Conservation (phyloP, 2,888 invertebrate genomes). For the Drosophila helvetica region DNA sequence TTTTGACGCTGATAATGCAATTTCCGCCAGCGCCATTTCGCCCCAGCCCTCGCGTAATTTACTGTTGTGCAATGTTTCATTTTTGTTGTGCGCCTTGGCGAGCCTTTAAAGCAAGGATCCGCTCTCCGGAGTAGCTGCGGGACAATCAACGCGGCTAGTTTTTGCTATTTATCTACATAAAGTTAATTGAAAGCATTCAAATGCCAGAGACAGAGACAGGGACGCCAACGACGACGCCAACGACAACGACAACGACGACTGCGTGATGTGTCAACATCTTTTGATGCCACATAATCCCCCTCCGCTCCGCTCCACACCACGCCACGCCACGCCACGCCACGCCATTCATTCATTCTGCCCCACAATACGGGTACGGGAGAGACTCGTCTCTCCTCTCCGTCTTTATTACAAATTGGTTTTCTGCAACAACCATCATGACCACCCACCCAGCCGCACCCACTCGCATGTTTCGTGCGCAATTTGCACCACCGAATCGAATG, state of each 20-base stretch:
- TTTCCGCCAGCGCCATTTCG: slow-evolving; percentile 68
- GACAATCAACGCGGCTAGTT: slow-evolving; percentile 56
- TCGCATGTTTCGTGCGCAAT: slow-evolving; percentile 76
- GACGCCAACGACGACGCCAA: background rate
- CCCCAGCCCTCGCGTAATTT: slow-evolving; percentile 51
- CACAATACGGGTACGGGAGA: background rate
- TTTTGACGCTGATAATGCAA: slow-evolving; percentile 82
- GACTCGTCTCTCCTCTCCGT: slow-evolving; percentile 54
- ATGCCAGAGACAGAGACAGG: slow-evolving; percentile 34
- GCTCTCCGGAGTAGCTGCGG: slow-evolving; percentile 22
- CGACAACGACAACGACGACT: slow-evolving; percentile 25
- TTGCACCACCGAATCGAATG: slow-evolving; percentile 66
- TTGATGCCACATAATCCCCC: slow-evolving; percentile 57
- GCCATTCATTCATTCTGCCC: background rate
- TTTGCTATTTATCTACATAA: slow-evolving; percentile 62
- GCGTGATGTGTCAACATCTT: slow-evolving; percentile 81
- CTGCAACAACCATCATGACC: slow-evolving; percentile 55
- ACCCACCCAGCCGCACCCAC: slow-evolving; percentile 3
- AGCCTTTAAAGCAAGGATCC: slow-evolving; percentile 34
- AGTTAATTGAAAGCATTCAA: slow-evolving; percentile 76
- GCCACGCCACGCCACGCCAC: slow-evolving; percentile 6
- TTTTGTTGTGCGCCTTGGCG: slow-evolving; percentile 47
- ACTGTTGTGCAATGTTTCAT: slow-evolving; percentile 80
- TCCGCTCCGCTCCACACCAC: background rate
- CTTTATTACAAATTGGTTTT: slow-evolving; percentile 80